Evolutionary conservation across 2,797 vertebrate species (phyloP), one percentile per base, ranked within the genome.

Genomic region (Sebastes cheni): DNA sequence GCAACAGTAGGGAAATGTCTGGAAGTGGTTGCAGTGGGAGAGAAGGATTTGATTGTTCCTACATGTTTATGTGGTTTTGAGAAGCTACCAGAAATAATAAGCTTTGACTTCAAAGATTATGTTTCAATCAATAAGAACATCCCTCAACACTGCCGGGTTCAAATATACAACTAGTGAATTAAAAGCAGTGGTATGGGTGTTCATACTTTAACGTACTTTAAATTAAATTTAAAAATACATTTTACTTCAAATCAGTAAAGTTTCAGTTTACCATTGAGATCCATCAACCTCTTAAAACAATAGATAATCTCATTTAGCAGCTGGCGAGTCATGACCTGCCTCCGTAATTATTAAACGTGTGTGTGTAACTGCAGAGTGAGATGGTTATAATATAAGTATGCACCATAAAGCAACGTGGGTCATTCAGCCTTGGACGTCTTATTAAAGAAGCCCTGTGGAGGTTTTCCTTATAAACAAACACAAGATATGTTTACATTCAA

Each of bases 1-100:
- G 62, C 58, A 56, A 32, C 4, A 5, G 50, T 1, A 36, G 10
- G 36, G 25, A 69, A 39, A 36, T 22, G 74, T 69, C 66, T 77
- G 20, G 46, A 67, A 70, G 69, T 46, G 36, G 50, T n/a, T 67
- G 36, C 59, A n/a, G 34, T 34, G 55, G 67, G 60, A 81, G 72
- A 32, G 39, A 76, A 10, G 32, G 65, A 67, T 75, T 67, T 82
- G 67, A 80, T 64, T 6, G n/a, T 22, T 61, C 5, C 23, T 55
- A 10, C 13, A 5, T 2, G 7, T 75, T 76, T 56, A 52, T 50
- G 42, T 59, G 62, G 30, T 36, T 69, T 59, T n/a, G 6, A 52
- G 42, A 67, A 58, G 29, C 46, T 7, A 23, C 12, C 2, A 34
- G 64, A 81, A 72, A 86, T 74, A 73, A 81, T 70, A 72, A 71